Conservation (phyloP, 1,140 invertebrate species). For the Cryptotermes secundus region DNA sequence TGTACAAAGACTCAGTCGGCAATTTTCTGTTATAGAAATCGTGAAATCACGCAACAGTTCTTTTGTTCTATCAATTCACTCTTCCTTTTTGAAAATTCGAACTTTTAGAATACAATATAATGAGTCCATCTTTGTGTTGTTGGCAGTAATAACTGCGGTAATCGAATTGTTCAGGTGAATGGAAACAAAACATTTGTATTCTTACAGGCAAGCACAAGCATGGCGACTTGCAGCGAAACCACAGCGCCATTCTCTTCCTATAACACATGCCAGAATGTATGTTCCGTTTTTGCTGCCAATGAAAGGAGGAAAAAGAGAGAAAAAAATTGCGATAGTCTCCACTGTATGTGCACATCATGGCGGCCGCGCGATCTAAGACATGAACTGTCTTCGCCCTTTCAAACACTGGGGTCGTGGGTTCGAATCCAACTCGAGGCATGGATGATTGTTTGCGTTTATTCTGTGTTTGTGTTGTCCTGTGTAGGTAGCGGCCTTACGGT, state of each 20-base stretch:
- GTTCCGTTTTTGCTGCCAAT: too few species aligned
- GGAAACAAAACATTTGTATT: neutral
- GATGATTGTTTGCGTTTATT: too few species aligned
- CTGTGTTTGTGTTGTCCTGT: too few species aligned
- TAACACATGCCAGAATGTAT: neutral
- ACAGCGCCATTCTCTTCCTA: neutral
- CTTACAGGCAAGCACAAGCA: neutral
- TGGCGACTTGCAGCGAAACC: neutral
- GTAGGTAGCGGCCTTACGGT: too few species aligned
- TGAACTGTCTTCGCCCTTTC: too few species aligned
- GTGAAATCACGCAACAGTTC: neutral
- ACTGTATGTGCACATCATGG: too few species aligned
- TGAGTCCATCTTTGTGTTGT: neutral
- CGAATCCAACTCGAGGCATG: too few species aligned
- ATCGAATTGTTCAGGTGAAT: neutral
- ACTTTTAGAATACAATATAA: neutral
- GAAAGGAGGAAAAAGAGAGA: neutral
- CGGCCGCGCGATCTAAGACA: too few species aligned
- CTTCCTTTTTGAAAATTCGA: neutral
- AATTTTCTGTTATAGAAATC: neutral
- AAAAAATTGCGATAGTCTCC: too few species aligned
- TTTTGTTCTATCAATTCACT: neutral
- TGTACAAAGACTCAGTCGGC: too few species aligned
- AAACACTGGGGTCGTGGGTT: too few species aligned
- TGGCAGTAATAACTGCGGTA: neutral